Base-by-base conservation (phyloP, 2,113 vertebrate species). In the Sinocyclocheilus anophthalmus region DNA sequence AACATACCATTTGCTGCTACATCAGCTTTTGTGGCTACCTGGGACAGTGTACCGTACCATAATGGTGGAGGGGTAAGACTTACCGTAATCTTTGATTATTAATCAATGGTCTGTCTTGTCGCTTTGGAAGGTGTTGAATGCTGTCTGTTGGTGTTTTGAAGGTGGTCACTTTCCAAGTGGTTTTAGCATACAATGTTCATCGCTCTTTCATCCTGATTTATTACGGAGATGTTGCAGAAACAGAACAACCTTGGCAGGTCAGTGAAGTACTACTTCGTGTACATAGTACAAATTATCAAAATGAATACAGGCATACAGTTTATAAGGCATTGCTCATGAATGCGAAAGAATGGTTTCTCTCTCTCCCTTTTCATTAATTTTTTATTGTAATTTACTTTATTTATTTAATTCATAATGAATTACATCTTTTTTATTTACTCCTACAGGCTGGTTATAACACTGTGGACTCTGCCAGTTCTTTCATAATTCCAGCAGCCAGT, bases 131-230 rank as follows among this genome's bases (percentile, higher is more conserved):
- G 0, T 39, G 13, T n/a, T 59, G 3, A 61, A 20, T 61, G 18
- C 4, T 42, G 5, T 80, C 22, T 63, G 0, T 24, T 24, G 10
- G 0, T 61, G 11, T n/a, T 80, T 63, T 61, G 10, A 61, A 80
- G 77, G 37, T 80, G 55, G 77, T 18, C 30, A 61, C 14, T 22
- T 80, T 80, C 77, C 77, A 80, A 61, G 33, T 63, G 53, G 11
- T 80, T 61, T 80, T 80, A 80, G 77, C 33, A 0, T 80, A 59
- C 53, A 80, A 61, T 80, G 30, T 61, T 63, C 53, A 80, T 24
- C 77, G 77, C 3, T 80, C 77, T 7, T 80, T 61, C 24, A 61
- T 80, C 12, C 55, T 80, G 12, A 37, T 61, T 18, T n/a, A 61
- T 61, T 80, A 80, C 9, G 77, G 55, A 61, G 18, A 42, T 42